These are phyloP conservation scores for Tapirus indicus DNA, from an alignment of 2,797 vertebrate species.

Conservation along the genomic window DNA sequence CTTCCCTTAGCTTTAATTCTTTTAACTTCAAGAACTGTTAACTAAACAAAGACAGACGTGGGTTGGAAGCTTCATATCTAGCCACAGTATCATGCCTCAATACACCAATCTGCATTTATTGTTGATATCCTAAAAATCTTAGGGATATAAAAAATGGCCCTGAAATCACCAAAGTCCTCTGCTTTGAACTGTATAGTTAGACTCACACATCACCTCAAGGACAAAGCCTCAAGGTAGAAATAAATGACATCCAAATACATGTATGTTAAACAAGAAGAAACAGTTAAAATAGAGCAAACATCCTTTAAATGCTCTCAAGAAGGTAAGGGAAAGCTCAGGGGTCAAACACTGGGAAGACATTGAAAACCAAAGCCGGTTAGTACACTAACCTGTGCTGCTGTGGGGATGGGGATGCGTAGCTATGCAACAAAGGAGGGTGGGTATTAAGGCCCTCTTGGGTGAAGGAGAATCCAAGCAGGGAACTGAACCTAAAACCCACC, in stretches of 20 bases:
- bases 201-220: neutral
- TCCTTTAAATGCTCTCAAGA: slow-evolving; percentile 18
- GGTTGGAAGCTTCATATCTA: neutral
- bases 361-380: neutral
- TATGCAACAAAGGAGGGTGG: neutral
- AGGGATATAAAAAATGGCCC: neutral
- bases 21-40: neutral
- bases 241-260: neutral
- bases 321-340: neutral
- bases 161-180: slow-evolving; percentile 17
- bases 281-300: slow-evolving; percentile 3
- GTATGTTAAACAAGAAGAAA: neutral
- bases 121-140: neutral
- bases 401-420: neutral
- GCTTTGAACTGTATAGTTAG: neutral
- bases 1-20: slow-evolving; percentile 11
- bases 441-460: neutral
- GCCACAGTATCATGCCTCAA: neutral
- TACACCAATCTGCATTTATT: neutral
- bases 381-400: neutral
- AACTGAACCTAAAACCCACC: neutral
- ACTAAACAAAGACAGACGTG: neutral
- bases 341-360: neutral
- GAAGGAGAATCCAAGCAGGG: neutral
- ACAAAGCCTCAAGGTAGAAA: neutral